Evolutionary conservation across 2,113 vertebrate genomes (phyloP).

Genomic region (Kryptolebias marmoratus): DNA sequence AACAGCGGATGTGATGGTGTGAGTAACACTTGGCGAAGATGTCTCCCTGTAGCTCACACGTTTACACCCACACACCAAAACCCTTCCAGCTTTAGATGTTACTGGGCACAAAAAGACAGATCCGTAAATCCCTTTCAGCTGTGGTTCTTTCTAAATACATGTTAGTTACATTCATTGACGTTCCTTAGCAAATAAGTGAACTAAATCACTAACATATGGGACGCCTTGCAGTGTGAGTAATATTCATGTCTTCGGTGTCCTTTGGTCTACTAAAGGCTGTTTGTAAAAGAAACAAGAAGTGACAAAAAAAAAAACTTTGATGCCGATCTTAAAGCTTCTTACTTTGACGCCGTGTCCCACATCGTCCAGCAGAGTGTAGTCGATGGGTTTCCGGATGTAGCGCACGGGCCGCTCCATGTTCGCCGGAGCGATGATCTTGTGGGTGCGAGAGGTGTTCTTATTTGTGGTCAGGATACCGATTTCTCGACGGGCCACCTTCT

Average conservation of each 20-base stretch:
- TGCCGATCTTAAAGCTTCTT: constrained; percentile 59
- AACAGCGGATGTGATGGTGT: constrained; percentile 25
- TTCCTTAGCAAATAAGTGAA: too few relatives aligned
- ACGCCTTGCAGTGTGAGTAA: too few relatives aligned
- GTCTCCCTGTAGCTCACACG: constrained; percentile 6
- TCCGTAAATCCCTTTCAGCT: background rate
- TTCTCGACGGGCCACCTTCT: constrained; percentile 98
- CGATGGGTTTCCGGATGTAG: constrained; percentile 98
- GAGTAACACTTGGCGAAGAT: constrained; percentile 43
- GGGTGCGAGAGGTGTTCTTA: constrained; percentile 98
- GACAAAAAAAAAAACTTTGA: too few relatives aligned
- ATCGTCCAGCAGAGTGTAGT: constrained; percentile 98
- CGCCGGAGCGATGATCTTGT: constrained; percentile 98
- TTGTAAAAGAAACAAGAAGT: background rate
- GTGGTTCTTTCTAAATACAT: background rate
- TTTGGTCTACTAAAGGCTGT: background rate
- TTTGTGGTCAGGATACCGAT: constrained; percentile 99
- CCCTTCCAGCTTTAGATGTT: constrained; percentile 19
- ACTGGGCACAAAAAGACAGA: constrained; percentile 10
- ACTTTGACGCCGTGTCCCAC: constrained; percentile 99
- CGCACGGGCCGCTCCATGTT: constrained; percentile 99
- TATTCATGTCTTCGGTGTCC: background rate
- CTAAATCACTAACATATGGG: too few relatives aligned
- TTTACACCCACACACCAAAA: constrained; percentile 15
- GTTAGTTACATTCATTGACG: background rate